Evolutionary conservation across 1,140 invertebrate genomes (phyloP).

Genomic region (Zaprionus taronus): DNA sequence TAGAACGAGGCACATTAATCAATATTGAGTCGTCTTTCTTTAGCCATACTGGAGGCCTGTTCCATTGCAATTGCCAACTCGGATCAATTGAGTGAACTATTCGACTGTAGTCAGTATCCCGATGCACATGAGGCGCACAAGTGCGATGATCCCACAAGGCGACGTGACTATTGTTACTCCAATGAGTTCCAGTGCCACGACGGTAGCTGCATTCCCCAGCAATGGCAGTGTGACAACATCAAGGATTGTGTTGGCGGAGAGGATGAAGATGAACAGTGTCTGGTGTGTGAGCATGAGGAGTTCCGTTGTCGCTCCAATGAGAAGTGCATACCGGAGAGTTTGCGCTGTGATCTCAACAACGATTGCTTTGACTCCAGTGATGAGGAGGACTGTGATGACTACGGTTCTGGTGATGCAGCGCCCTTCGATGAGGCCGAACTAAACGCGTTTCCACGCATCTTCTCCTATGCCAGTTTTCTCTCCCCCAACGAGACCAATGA

Average conservation of each 20-base stretch:
- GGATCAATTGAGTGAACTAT: slow-evolving; percentile 85
- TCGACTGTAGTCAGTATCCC: slow-evolving; percentile 87
- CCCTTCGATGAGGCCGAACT: slow-evolving; percentile 70
- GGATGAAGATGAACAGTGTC: slow-evolving; percentile 87
- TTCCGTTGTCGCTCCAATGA: slow-evolving; percentile 87
- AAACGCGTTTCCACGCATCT: slow-evolving; percentile 75
- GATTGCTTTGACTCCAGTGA: slow-evolving; percentile 93
- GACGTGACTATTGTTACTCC: slow-evolving; percentile 85
- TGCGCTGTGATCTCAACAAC: slow-evolving; percentile 91
- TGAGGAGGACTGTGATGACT: slow-evolving; percentile 87
- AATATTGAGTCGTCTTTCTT: not conserved
- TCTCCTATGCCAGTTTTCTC: slow-evolving; percentile 76
- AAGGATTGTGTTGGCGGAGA: slow-evolving; percentile 87
- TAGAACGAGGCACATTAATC: slow-evolving; percentile 16
- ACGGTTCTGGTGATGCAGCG: slow-evolving; percentile 54
- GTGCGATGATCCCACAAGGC: slow-evolving; percentile 79
- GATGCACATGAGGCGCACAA: slow-evolving; percentile 85
- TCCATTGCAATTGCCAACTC: slow-evolving; percentile 86
- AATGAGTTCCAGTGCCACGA: slow-evolving; percentile 88
- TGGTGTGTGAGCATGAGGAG: slow-evolving; percentile 85
- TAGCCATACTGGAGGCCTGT: slow-evolving; percentile 87
- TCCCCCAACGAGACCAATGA: slow-evolving; percentile 79
- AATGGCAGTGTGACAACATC: slow-evolving; percentile 88
- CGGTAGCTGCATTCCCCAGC: slow-evolving; percentile 87
- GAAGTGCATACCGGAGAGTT: slow-evolving; percentile 89